These are phyloP conservation scores for Spilosoma lubricipeda DNA, from an alignment of 2,888 invertebrate species.

Conservation along the genomic window DNA sequence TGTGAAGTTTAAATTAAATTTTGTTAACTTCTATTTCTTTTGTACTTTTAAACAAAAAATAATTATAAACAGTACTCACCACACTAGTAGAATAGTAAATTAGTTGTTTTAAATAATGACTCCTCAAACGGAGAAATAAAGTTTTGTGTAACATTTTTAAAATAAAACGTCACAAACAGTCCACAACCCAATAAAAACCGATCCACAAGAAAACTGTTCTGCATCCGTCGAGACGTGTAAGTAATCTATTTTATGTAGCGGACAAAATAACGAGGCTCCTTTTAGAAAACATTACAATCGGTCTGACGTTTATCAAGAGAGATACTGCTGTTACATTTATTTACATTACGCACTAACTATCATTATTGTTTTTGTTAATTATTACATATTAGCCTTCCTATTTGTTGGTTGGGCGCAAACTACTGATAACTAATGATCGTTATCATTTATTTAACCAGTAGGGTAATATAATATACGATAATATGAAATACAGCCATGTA, in stretches of 20 bases:
- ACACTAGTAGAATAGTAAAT: constrained; percentile 72
- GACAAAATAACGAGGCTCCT: constrained; percentile 56
- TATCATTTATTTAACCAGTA: not conserved
- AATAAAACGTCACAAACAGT: constrained; percentile 43
- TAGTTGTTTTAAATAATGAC: constrained; percentile 64
- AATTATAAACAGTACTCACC: constrained; percentile 54
- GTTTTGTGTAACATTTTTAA: constrained; percentile 74
- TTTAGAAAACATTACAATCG: constrained; percentile 67
- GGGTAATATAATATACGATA: not conserved
- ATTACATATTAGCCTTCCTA: constrained; percentile 7
- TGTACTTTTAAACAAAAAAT: not conserved
- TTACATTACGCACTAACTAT: constrained; percentile 5
- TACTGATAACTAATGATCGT: constrained; percentile 7
- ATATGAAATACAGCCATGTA: not conserved
- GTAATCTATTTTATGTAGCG: constrained; percentile 56
- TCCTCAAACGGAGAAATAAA: constrained; percentile 67
- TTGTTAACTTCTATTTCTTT: not conserved
- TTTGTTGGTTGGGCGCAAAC: constrained; percentile 7
- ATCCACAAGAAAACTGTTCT: constrained; percentile 55
- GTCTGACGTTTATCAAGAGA: constrained; percentile 59
- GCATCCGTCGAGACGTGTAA: constrained; percentile 61
- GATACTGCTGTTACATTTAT: constrained; percentile 57
- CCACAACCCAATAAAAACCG: constrained; percentile 41
- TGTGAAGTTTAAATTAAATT: not conserved
- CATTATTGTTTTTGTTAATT: constrained; percentile 16